phyloP scores from a whole-genome alignment of 1,140 invertebrate genomes.

The Drosophila prosaltans region DNA sequence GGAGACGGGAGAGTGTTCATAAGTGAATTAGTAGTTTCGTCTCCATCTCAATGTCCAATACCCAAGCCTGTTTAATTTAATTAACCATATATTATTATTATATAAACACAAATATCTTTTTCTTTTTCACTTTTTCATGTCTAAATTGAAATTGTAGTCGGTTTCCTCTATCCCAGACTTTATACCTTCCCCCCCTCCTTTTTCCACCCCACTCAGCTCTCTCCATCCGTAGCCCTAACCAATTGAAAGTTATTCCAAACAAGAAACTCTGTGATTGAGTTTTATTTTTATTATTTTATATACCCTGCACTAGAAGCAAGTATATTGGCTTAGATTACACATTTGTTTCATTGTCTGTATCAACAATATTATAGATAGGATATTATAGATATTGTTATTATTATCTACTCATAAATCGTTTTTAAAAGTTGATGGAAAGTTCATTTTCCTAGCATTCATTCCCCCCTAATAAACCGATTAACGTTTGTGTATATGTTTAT shows the following conservation, averaged over 20 bases:
- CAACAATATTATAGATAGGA: too few species aligned
- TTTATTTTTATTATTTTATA: conserved; percentile 28
- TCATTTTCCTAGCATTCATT: too few species aligned
- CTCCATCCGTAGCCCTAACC: conserved; percentile 36
- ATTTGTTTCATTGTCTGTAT: too few species aligned
- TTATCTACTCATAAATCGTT: too few species aligned
- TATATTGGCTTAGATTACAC: background rate
- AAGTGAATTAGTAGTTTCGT: background rate
- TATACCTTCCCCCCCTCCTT: background rate
- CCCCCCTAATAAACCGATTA: too few species aligned
- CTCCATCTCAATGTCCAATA: conserved; percentile 4
- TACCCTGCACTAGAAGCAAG: background rate
- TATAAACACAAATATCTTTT: conserved; percentile 39
- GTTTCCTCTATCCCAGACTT: background rate
- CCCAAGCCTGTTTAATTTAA: conserved; percentile 60
- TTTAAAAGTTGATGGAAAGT: too few species aligned
- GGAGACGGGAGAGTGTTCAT: too few species aligned
- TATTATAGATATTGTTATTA: too few species aligned
- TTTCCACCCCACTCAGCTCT: background rate
- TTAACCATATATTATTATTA: conserved; percentile 41
- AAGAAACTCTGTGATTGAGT: conserved; percentile 65
- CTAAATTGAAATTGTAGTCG: conserved; percentile 70
- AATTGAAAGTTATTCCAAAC: conserved; percentile 76
- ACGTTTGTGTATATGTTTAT: too few species aligned
- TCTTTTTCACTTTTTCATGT: conserved; percentile 36